Percentiles rank a stretch among this genome's conserved stretches.
Evolutionary conservation across 2,797 vertebrate species (phyloP).

Genomic region (Ctenopoma multispine): DNA sequence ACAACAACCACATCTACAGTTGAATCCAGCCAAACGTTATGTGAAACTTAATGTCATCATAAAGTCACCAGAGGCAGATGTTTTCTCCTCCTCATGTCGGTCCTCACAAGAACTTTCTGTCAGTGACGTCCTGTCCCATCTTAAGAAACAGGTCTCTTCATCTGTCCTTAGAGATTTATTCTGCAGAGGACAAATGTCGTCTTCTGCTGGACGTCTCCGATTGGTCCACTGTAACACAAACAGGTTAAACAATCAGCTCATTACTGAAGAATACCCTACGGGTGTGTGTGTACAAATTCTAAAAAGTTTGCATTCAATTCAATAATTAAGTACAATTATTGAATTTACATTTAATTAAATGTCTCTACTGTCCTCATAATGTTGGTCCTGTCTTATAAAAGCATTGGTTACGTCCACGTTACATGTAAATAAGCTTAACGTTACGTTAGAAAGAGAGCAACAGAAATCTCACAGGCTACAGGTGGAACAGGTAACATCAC

Average conservation of each 20-base stretch:
- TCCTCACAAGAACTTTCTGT: neutral
- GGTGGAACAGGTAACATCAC: too few species aligned
- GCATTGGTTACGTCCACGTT: too few species aligned
- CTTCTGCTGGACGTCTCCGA: conserved; percentile 8
- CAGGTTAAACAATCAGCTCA: neutral
- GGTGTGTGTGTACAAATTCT: too few species aligned
- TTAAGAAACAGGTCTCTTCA: neutral
- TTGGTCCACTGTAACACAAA: neutral
- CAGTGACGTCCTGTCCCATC: neutral
- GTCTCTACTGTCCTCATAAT: too few species aligned
- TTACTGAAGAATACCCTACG: neutral
- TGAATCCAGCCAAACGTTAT: too few species aligned
- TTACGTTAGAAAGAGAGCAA: too few species aligned
- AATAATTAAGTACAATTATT: too few species aligned
- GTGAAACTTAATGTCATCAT: neutral
- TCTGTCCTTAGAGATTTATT: conserved; percentile 16
- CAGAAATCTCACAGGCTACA: too few species aligned
- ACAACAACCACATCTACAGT: neutral
- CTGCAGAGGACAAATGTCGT: conserved; percentile 35
- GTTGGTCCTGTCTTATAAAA: too few species aligned
- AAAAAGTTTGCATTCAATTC: too few species aligned
- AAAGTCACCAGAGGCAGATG: conserved; percentile 10
- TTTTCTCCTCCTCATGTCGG: neutral
- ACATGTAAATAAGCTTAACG: too few species aligned
- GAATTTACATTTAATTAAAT: too few species aligned